These are phyloP conservation scores for Anas bernieri DNA, from an alignment of 2,797 vertebrate species.

Conservation along the genomic window DNA sequence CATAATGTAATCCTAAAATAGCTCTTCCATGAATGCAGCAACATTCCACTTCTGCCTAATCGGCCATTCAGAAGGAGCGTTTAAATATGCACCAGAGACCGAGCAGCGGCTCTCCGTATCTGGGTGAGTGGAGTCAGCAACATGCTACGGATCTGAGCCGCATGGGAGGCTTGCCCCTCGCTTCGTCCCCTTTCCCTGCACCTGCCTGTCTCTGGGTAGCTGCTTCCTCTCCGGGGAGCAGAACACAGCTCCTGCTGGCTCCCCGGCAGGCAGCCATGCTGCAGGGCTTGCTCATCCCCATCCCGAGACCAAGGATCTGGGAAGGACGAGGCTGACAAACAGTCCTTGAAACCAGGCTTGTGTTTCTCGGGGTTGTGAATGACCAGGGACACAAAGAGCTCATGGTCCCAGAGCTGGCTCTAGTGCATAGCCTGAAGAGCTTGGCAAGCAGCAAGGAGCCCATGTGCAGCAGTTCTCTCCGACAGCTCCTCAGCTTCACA, in stretches of 20 bases:
- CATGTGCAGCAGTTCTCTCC: not conserved
- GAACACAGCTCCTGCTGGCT: not conserved
- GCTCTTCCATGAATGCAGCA: slow-evolving; percentile 54
- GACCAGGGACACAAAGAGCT: slow-evolving; percentile 30
- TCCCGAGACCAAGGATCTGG: not conserved
- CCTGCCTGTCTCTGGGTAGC: not conserved
- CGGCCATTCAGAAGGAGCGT: slow-evolving; percentile 50
- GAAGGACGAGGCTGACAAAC: not conserved
- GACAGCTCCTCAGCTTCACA: not conserved
- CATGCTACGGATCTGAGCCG: not conserved
- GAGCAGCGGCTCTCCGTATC: not conserved
- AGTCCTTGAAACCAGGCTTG: slow-evolving; percentile 16
- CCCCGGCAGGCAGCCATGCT: not conserved
- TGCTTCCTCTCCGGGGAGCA: not conserved
- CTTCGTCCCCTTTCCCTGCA: not conserved
- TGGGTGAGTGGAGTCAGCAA: not conserved
- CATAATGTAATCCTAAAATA: slow-evolving; percentile 70
- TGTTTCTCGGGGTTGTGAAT: slow-evolving; percentile 29
- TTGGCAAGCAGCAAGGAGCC: slow-evolving; percentile 15
- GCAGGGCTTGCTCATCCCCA: not conserved
- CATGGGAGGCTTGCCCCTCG: not conserved
- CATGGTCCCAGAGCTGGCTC: not conserved
- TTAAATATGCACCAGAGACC: slow-evolving; percentile 61
- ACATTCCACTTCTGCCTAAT: slow-evolving; percentile 60
- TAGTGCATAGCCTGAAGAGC: not conserved